Conservation (phyloP, 2,797 vertebrate species). For the Hemitrygon akajei region DNA sequence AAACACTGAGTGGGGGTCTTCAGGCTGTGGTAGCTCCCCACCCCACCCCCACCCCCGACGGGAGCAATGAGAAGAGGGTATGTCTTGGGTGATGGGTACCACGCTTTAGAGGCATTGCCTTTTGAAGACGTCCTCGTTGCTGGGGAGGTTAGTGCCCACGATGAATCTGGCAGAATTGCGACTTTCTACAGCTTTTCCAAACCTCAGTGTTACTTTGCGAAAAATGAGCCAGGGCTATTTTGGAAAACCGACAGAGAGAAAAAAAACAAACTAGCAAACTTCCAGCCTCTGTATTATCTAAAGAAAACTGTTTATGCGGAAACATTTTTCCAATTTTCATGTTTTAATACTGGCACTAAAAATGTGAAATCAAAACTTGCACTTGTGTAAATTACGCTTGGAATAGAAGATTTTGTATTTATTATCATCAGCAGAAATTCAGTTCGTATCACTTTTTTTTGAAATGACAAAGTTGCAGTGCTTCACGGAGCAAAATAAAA, state of each 20-base stretch:
- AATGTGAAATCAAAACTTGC: not conserved
- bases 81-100: too few relatives aligned
- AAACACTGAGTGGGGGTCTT: too few relatives aligned
- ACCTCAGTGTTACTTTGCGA: not conserved
- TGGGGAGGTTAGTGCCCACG: too few relatives aligned
- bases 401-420: not conserved
- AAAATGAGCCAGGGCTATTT: slow-evolving; percentile 16
- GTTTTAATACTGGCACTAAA: not conserved
- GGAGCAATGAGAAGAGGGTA: too few relatives aligned
- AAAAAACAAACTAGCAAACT: not conserved
- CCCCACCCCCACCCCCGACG: too few relatives aligned
- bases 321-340: not conserved
- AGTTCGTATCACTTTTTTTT: not conserved
- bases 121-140: too few relatives aligned
- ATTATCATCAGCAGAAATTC: too few relatives aligned
- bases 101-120: too few relatives aligned
- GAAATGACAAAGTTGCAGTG: not conserved
- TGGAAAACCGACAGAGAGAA: not conserved
- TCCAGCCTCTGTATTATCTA: not conserved
- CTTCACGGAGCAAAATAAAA: not conserved
- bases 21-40: too few relatives aligned
- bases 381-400: not conserved
- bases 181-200: too few relatives aligned
- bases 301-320: not conserved
- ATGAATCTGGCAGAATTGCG: too few relatives aligned